Evolutionary conservation across 2,797 vertebrate species (phyloP), one percentile per base, ranked within the genome.

Genomic region (Muraenolepis orangiensis): DNA sequence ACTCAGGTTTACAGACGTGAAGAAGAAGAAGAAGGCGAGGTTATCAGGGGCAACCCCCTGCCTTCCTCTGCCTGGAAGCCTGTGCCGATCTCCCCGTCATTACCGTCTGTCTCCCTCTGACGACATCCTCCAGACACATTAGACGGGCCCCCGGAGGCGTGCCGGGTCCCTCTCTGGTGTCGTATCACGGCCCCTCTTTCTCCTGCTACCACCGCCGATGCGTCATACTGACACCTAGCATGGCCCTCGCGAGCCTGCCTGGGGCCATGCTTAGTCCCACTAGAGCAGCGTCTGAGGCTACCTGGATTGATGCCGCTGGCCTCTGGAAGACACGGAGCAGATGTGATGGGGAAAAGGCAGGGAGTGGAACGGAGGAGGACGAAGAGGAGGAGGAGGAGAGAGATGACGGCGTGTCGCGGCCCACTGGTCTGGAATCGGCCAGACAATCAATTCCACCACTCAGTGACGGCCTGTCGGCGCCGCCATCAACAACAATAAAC

Each of bases 51-150:
- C 77, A 28, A 23, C 2, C 46, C 76, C 20, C 51, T 57, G 0
- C 57, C 23, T 23, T 26, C 57, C 23, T 23, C 23, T 26, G 81
- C 85, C 87, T 73, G 29, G 42, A 57, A 32, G 85, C 77, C 81
- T 87, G 82, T 81, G 85, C 82, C 84, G 83, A 88, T 85, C 86
- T 88, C 84, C 76, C 86, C 84, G 80, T 90, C 80, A 90, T 89
- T 87, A 88, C 78, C 13, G 68, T 77, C 57, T 29, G 81, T 84
- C 87, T 87, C 85, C 81, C 77, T 76, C 74, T 79, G 86, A 88
- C 87, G 89, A 87, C 89, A 87, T 88, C 85, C 89, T 83, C 80
- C 76, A 76, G 85, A 87, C 80, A 80, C 68, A 72, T 73, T 71
- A 72, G 83, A 81, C 78, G 78, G 57, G 72, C 84, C 81, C 75